Conservation (phyloP, 2,113 vertebrate genomes). For the Beaufortia kweichowensis region DNA sequence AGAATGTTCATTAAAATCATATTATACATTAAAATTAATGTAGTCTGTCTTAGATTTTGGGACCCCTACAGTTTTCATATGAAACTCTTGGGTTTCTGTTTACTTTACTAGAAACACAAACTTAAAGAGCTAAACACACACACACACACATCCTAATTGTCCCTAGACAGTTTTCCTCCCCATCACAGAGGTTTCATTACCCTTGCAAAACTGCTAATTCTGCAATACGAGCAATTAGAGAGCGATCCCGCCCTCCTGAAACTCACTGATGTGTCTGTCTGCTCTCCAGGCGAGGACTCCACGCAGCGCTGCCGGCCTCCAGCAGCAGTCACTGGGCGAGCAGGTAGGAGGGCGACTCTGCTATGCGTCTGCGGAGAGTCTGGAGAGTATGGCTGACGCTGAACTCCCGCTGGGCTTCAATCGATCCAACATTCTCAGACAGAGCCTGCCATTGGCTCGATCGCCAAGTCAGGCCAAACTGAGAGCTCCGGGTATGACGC, state of each 20-base stretch:
- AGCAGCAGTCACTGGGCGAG: constrained; percentile 81
- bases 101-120: constrained; percentile 1
- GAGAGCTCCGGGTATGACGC: constrained; percentile 84
- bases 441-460: constrained; percentile 93
- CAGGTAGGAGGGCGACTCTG: constrained; percentile 88
- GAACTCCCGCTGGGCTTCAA: constrained; percentile 92
- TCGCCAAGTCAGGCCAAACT: constrained; percentile 96
- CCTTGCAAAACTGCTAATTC: constrained; percentile 35
- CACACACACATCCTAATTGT: constrained; percentile 2
- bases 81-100: constrained; percentile 23
- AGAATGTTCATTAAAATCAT: no score
- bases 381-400: constrained; percentile 95
- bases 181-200: constrained; percentile 37
- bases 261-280: background rate
- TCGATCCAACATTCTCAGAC: constrained; percentile 95
- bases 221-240: constrained; percentile 32
- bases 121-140: background rate
- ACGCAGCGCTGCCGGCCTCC: constrained; percentile 78
- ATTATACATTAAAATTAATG: no score
- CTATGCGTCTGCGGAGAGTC: constrained; percentile 89
- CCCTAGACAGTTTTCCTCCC: constrained; percentile 23
- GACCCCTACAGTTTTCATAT: no score
- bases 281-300: constrained; percentile 86
- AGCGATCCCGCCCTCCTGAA: background rate
- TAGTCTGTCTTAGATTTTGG: no score